phyloP scores from a whole-genome alignment of 2,797 vertebrate species.

The Gallinago nigripennis region DNA sequence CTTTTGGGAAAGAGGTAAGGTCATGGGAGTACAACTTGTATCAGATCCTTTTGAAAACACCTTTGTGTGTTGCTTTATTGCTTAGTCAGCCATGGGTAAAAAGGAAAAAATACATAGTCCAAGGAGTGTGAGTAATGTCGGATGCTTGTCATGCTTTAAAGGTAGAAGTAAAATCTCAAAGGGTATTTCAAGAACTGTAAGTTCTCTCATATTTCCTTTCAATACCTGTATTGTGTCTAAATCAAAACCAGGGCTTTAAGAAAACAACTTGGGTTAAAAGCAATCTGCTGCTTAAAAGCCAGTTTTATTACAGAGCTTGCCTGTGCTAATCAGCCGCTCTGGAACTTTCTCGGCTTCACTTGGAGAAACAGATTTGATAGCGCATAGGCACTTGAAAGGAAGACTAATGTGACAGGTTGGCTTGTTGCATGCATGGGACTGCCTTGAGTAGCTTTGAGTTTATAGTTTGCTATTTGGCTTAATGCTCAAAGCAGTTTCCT shows the following conservation, averaged over 20 bases:
- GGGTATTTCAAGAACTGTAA: background rate
- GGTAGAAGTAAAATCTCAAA: slow-evolving; percentile 26
- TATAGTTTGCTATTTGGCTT: slow-evolving; percentile 33
- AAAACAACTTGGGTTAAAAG: slow-evolving; percentile 19
- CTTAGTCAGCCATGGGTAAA: background rate
- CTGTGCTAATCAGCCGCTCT: background rate
- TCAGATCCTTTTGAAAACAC: background rate
- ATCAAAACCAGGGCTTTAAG: slow-evolving; percentile 31
- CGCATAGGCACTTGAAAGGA: background rate
- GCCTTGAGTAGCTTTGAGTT: background rate
- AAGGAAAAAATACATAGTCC: background rate
- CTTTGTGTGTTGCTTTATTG: background rate
- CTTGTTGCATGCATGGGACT: background rate
- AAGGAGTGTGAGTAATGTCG: background rate
- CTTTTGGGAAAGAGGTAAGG: background rate
- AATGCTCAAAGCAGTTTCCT: slow-evolving; percentile 56
- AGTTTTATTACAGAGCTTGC: background rate
- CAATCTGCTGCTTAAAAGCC: background rate
- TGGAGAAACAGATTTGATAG: background rate
- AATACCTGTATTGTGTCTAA: slow-evolving; percentile 43
- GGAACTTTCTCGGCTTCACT: background rate
- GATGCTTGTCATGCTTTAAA: slow-evolving; percentile 21
- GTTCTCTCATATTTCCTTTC: slow-evolving; percentile 5
- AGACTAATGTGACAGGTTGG: background rate
- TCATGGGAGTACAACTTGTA: background rate